These are phyloP conservation scores for Pseudobourletiella spinata DNA, from an alignment of 1,140 invertebrate genomes.

Conservation along the genomic window DNA sequence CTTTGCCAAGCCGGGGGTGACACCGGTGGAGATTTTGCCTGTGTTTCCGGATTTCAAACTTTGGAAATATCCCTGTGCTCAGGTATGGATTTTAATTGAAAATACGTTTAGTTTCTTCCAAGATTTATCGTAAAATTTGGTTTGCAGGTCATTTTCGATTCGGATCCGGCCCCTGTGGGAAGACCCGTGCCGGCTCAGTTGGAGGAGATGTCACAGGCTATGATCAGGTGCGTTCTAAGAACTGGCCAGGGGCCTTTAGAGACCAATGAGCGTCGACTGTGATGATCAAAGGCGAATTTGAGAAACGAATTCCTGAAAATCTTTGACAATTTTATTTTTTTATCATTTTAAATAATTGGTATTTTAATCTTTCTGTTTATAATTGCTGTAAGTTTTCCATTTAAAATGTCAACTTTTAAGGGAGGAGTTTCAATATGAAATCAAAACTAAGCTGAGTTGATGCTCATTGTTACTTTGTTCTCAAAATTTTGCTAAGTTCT, in stretches of 20 bases:
- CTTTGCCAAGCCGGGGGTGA: constrained; percentile 89
- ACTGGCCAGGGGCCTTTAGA: background rate
- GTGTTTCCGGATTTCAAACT: constrained; percentile 90
- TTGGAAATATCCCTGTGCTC: constrained; percentile 38
- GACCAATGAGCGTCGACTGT: constrained; percentile 1
- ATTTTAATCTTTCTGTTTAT: too few relatives aligned
- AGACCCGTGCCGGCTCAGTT: constrained; percentile 73
- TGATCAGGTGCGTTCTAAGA: constrained; percentile 64
- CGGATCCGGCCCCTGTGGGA: constrained; percentile 79
- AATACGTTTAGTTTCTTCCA: too few relatives aligned
- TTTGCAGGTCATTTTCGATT: constrained; percentile 91
- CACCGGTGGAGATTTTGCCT: constrained; percentile 77
- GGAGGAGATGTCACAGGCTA: constrained; percentile 97
- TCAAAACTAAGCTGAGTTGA: constrained; percentile 47
- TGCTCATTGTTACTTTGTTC: too few relatives aligned
- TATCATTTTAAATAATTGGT: too few relatives aligned
- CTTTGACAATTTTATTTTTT: too few relatives aligned
- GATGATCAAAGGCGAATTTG: constrained; percentile 35
- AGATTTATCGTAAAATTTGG: background rate
- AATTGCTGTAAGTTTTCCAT: too few relatives aligned
- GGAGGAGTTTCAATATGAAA: too few relatives aligned
- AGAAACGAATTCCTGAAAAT: too few relatives aligned
- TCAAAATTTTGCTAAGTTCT: too few relatives aligned
- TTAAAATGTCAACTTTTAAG: too few relatives aligned
- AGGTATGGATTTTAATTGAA: constrained; percentile 27